Conservation (phyloP, 2,797 vertebrate genomes). For the Cygnus olor region DNA sequence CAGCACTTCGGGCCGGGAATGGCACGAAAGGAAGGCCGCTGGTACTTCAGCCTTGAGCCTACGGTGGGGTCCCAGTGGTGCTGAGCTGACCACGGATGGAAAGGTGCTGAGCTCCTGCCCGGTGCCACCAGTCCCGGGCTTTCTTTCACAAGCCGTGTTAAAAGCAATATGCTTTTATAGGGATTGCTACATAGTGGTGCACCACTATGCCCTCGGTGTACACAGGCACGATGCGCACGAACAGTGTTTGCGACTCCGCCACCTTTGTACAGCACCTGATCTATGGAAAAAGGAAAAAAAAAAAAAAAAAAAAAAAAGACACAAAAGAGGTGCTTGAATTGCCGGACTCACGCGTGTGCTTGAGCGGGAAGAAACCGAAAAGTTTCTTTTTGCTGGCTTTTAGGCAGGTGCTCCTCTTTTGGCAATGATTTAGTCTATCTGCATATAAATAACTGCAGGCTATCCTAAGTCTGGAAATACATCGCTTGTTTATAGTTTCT, state of each 20-base stretch:
- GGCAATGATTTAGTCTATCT: background rate
- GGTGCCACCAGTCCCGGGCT: no score
- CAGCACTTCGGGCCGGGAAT: background rate
- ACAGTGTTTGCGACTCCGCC: background rate
- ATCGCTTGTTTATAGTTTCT: background rate
- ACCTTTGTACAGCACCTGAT: background rate
- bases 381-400: background rate
- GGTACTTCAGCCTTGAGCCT: background rate
- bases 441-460: no score
- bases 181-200: background rate
- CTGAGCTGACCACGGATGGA: background rate
- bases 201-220: background rate
- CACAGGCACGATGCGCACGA: fast-evolving
- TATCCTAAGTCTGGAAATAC: background rate
- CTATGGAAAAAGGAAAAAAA: background rate
- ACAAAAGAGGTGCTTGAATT: background rate
- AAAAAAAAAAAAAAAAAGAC: no score
- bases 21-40: background rate
- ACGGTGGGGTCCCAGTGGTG: background rate
- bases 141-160: background rate
- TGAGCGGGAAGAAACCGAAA: fast-evolving
- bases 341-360: fast-evolving
- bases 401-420: background rate
- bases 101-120: background rate
- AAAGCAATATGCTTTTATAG: background rate